Conservation (phyloP, 1,140 invertebrate genomes). For the Pseudomyrmex pallidus region DNA sequence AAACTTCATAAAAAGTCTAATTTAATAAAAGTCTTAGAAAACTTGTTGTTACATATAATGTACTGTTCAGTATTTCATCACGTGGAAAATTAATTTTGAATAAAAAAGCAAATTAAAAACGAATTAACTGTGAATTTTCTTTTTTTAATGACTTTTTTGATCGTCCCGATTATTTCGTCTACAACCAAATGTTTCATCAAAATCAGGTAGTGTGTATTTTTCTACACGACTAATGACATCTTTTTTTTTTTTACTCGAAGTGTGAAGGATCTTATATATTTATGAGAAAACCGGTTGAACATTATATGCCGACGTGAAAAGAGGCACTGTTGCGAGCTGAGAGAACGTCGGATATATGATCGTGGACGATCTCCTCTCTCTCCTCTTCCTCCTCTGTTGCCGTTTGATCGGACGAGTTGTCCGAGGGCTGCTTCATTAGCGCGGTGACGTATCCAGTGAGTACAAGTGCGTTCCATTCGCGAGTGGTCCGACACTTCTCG, state of each 20-base stretch:
- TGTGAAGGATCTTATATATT: background rate
- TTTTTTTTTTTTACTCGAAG: conserved; percentile 5
- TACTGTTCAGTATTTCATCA: too few species aligned
- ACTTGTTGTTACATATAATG: too few species aligned
- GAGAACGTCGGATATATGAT: conserved; percentile 57
- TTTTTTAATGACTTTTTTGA: background rate
- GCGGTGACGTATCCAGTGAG: too few species aligned
- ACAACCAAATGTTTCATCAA: background rate
- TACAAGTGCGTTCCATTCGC: too few species aligned
- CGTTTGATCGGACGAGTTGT: too few species aligned
- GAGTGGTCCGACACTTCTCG: too few species aligned
- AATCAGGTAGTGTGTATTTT: conserved; percentile 4
- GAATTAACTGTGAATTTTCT: too few species aligned
- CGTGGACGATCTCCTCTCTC: conserved; percentile 9
- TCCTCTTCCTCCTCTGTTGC: background rate
- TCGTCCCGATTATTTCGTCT: background rate
- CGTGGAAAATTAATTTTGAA: background rate
- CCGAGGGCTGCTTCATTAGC: too few species aligned
- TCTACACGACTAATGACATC: background rate
- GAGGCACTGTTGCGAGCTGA: conserved; percentile 21
- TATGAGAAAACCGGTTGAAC: conserved; percentile 34
- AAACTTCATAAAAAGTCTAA: too few species aligned
- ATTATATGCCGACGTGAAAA: conserved; percentile 15
- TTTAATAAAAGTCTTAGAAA: too few species aligned
- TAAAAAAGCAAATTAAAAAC: too few species aligned